These are phyloP conservation scores for Hoplostethus mediterraneus DNA, from an alignment of 2,797 vertebrate species.

Conservation along the genomic window DNA sequence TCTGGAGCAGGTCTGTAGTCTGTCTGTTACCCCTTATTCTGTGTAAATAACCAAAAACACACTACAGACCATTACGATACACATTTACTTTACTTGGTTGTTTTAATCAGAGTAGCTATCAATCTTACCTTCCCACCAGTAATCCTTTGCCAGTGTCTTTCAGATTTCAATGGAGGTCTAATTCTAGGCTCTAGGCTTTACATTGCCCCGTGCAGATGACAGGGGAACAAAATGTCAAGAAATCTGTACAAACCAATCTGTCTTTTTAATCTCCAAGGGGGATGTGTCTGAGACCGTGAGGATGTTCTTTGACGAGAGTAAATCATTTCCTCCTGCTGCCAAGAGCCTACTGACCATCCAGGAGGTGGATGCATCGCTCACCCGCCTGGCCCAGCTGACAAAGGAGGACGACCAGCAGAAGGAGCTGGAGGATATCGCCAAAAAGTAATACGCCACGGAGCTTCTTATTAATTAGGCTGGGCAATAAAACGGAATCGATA, in stretches of 20 bases:
- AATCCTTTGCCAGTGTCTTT: not conserved
- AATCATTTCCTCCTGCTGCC: constrained; percentile 89
- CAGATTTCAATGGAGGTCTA: not conserved
- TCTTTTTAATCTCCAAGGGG: constrained; percentile 81
- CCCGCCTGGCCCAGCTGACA: constrained; percentile 90
- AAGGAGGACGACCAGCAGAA: constrained; percentile 97
- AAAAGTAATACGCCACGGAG: constrained; percentile 82
- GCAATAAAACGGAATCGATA: not conserved
- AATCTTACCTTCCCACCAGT: not conserved
- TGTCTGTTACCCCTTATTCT: not conserved
- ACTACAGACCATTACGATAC: not conserved
- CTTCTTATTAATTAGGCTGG: not conserved
- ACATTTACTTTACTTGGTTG: not conserved
- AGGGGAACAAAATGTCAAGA: not conserved
- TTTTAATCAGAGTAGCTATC: not conserved
- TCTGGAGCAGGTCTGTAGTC: constrained; percentile 91
- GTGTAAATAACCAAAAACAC: not conserved
- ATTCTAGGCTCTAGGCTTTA: not conserved
- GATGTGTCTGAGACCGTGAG: constrained; percentile 96
- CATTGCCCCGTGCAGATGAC: not conserved
- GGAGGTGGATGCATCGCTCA: constrained; percentile 93
- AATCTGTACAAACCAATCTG: not conserved
- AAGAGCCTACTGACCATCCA: constrained; percentile 97
- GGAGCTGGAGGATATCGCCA: constrained; percentile 90
- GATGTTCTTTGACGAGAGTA: constrained; percentile 96